Percentiles rank a stretch among this genome's conserved stretches.
Conservation (phyloP, 2,888 invertebrate species). For the Nesidiocoris tenuis region DNA sequence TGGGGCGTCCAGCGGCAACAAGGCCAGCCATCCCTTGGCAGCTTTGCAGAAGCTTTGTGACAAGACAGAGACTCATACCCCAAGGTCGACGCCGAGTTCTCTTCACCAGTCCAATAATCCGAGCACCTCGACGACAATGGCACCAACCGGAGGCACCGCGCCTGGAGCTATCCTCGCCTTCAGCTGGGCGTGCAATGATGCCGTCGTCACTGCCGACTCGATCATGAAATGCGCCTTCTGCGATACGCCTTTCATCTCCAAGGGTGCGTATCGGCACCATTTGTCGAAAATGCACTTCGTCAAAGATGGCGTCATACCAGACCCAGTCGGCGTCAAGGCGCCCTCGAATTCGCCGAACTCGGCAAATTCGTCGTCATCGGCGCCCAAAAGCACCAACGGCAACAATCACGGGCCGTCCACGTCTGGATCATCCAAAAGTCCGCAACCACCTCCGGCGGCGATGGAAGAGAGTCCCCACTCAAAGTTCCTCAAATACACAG, state of each 20-base stretch:
- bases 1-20: conserved; percentile 53
- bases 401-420: conserved; percentile 51
- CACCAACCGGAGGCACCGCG: conserved; percentile 61
- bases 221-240: conserved; percentile 94
- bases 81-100: conserved; percentile 51
- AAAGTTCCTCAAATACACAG: conserved; percentile 97
- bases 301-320: conserved; percentile 83
- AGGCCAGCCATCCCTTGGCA: conserved; percentile 82
- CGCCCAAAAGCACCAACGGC: conserved; percentile 18
- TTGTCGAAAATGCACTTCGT: conserved; percentile 94
- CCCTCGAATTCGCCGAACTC: conserved; percentile 53
- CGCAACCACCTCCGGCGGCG: conserved; percentile 49
- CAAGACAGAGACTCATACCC: conserved; percentile 76
- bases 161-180: conserved; percentile 85
- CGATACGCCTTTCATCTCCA: conserved; percentile 93
- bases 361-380: conserved; percentile 4
- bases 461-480: conserved; percentile 92
- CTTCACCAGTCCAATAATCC: conserved; percentile 52
- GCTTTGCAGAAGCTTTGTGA: conserved; percentile 94
- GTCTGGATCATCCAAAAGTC: conserved; percentile 51
- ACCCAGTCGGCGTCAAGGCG: conserved; percentile 62
- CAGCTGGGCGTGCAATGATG: conserved; percentile 93
- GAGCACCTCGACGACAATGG: conserved; percentile 53
- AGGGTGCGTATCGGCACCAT: conserved; percentile 95
- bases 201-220: conserved; percentile 80